Evolutionary conservation across 2,888 invertebrate species (phyloP).

Genomic region (Hoplodrina blanda): DNA sequence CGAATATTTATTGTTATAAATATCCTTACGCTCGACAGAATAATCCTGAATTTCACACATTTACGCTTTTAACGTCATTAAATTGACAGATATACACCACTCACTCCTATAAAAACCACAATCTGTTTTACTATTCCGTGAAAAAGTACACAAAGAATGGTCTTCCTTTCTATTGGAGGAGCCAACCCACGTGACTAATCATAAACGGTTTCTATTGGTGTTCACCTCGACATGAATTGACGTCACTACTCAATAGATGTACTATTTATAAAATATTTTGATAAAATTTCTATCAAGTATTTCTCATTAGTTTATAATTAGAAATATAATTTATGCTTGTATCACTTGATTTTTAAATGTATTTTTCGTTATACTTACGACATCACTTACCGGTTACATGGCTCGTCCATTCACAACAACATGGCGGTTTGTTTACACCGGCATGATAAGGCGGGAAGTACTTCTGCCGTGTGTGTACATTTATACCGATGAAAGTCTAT

Average conservation of each 20-base stretch:
- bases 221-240: constrained; percentile 66
- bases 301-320: not conserved
- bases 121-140: constrained; percentile 89
- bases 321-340: constrained; percentile 1
- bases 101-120: constrained; percentile 89
- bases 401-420: constrained; percentile 83
- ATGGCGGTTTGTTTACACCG: constrained; percentile 91
- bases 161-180: constrained; percentile 85
- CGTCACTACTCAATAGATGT: constrained; percentile 74
- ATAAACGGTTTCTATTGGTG: constrained; percentile 83
- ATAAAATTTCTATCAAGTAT: not conserved
- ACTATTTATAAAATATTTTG: constrained; percentile 54
- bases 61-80: constrained; percentile 88
- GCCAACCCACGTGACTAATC: constrained; percentile 88
- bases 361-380: constrained; percentile 65
- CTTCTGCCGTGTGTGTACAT: constrained; percentile 71
- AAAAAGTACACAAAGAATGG: constrained; percentile 91
- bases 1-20: constrained; percentile 92
- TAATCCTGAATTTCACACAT: constrained; percentile 94
- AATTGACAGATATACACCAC: constrained; percentile 90
- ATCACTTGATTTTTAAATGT: not conserved
- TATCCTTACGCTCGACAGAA: constrained; percentile 92
- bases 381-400: constrained; percentile 74
- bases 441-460: constrained; percentile 89
- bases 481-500: constrained; percentile 57